Conservation (phyloP, 2,888 invertebrate genomes). For the Andrena hattorfiana region DNA sequence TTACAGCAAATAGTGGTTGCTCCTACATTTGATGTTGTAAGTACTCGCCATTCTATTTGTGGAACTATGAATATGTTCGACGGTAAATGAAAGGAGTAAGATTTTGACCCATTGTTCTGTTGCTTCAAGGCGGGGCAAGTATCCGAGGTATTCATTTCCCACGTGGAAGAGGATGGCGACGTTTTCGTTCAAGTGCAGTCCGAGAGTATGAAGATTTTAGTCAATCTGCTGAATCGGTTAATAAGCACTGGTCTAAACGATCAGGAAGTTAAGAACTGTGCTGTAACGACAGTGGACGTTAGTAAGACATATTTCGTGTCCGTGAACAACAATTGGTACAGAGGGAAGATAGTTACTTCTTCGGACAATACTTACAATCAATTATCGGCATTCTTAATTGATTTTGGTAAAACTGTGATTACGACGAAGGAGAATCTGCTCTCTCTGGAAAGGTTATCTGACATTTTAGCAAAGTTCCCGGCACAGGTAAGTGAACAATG, state of each 20-base stretch:
- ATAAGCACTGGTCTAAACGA: conserved; percentile 58
- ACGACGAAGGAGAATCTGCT: conserved; percentile 83
- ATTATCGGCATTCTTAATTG: conserved; percentile 86
- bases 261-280: conserved; percentile 56
- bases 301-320: conserved; percentile 86
- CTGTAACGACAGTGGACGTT: conserved; percentile 67
- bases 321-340: conserved; percentile 84
- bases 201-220: conserved; percentile 79
- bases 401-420: conserved; percentile 86
- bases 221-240: conserved; percentile 76
- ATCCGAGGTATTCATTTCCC: conserved; percentile 82
- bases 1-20: conserved; percentile 80
- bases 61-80: neutral
- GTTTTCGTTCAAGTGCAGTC: conserved; percentile 84
- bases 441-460: conserved; percentile 85
- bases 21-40: conserved; percentile 81
- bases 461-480: conserved; percentile 83
- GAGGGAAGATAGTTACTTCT: conserved; percentile 83
- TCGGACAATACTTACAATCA: conserved; percentile 79
- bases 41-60: conserved; percentile 6
- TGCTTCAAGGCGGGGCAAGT: conserved; percentile 58
- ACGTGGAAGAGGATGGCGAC: conserved; percentile 84
- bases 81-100: neutral
- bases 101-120: neutral
- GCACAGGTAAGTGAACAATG: conserved; percentile 80